Percentiles rank a stretch among this genome's conserved stretches.
phyloP scores from a whole-genome alignment of 2,113 vertebrate species.

The Lanius ludovicianus region DNA sequence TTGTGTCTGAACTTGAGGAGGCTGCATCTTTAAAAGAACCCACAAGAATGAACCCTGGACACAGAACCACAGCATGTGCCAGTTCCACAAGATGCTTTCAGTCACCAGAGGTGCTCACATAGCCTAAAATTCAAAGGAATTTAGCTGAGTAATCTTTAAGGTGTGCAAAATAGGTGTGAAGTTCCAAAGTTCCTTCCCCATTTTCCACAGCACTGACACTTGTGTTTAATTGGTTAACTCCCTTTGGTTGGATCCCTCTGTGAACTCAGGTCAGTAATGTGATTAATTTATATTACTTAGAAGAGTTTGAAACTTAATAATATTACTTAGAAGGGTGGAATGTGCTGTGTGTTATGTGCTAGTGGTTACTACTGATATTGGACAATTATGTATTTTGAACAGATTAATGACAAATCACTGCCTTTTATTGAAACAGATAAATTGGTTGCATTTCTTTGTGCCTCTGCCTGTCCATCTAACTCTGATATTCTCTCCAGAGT shows the following conservation, averaged over 20 bases:
- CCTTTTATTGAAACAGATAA: not conserved
- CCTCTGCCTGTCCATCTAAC: not conserved
- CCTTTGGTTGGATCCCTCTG: not conserved
- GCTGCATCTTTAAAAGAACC: not conserved
- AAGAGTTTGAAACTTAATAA: not conserved
- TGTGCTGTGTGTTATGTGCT: not conserved
- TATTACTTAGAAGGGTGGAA: not conserved
- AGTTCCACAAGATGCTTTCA: not conserved
- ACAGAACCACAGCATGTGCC: not conserved
- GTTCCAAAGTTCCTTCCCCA: not conserved
- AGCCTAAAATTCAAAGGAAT: not conserved
- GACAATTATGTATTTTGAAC: not conserved
- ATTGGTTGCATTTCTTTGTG: accelerated
- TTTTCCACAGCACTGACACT: not conserved
- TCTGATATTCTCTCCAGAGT: not conserved
- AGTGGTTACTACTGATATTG: not conserved
- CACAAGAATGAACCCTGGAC: not conserved
- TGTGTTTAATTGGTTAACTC: not conserved
- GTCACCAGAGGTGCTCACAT: not conserved
- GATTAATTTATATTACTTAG: not conserved
- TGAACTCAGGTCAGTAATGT: not conserved
- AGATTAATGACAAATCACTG: not conserved
- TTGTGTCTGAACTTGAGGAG: not conserved
- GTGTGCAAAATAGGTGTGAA: not conserved
- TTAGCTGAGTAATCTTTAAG: not conserved